Evolutionary conservation across 2,797 vertebrate species (phyloP).

Genomic region (Cygnus olor): DNA sequence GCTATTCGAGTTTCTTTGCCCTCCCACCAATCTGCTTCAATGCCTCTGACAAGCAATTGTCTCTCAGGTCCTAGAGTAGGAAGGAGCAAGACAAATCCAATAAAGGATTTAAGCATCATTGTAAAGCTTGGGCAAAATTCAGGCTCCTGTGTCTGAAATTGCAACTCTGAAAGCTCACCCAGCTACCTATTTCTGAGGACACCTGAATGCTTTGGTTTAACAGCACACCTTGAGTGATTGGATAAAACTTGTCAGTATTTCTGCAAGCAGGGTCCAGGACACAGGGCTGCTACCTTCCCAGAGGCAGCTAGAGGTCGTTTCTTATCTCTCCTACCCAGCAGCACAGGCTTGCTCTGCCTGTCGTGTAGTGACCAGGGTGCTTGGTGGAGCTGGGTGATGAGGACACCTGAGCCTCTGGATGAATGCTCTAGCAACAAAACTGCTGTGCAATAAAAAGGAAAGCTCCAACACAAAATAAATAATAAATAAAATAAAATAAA

Average conservation of each 20-base stretch:
- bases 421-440: not conserved
- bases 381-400: not conserved
- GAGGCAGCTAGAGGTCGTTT: not conserved
- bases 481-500: not conserved
- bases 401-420: not conserved
- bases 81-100: constrained; percentile 20
- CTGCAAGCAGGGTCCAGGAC: not conserved
- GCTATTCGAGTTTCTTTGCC: constrained; percentile 8
- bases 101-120: not conserved
- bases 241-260: not conserved
- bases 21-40: constrained; percentile 7
- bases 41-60: constrained; percentile 25
- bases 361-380: not conserved
- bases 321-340: not conserved
- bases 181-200: not conserved
- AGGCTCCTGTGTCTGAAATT: not conserved
- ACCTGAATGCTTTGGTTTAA: not conserved
- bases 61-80: not conserved
- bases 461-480: not conserved
- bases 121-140: not conserved
- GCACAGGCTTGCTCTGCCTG: not conserved
- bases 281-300: not conserved
- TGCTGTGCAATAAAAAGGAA: not conserved
- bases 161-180: not conserved
- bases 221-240: not conserved